Conservation (phyloP, 2,113 vertebrate species). For the Hippocampus guttulatus region DNA sequence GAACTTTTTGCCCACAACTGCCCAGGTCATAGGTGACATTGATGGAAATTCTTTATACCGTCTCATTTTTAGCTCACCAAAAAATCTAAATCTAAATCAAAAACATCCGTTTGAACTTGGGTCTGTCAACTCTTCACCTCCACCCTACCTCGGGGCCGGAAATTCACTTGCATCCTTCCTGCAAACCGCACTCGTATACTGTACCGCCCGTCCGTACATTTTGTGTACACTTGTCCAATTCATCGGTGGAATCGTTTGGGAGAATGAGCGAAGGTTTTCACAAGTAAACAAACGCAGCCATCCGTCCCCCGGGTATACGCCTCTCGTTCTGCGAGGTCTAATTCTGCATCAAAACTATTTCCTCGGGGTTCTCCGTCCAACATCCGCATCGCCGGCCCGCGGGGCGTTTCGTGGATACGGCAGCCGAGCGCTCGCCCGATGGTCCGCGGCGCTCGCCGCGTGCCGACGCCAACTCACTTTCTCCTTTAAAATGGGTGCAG, state of each 20-base stretch:
- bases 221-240: slow-evolving; percentile 24
- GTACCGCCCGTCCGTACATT: neutral
- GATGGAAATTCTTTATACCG: too few species aligned
- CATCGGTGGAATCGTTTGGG: slow-evolving; percentile 61
- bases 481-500: slow-evolving; percentile 37
- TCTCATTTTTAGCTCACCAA: too few species aligned
- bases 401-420: slow-evolving; percentile 35
- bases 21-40: too few species aligned
- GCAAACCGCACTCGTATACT: neutral
- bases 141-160: neutral
- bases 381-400: slow-evolving; percentile 41
- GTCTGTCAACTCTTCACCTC: neutral
- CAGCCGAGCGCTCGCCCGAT: slow-evolving; percentile 31
- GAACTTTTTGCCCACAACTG: too few species aligned
- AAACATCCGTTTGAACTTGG: neutral
- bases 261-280: slow-evolving; percentile 54
- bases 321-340: slow-evolving; percentile 56
- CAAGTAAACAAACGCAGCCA: slow-evolving; percentile 62
- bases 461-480: slow-evolving; percentile 19
- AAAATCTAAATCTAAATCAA: too few species aligned
- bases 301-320: slow-evolving; percentile 46
- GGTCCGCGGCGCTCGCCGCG: slow-evolving; percentile 31
- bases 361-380: slow-evolving; percentile 45
- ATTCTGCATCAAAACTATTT: slow-evolving; percentile 58
- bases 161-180: slow-evolving; percentile 19